Base-by-base conservation (phyloP, 2,888 invertebrate genomes). In the Teleogryllus oceanicus region DNA sequence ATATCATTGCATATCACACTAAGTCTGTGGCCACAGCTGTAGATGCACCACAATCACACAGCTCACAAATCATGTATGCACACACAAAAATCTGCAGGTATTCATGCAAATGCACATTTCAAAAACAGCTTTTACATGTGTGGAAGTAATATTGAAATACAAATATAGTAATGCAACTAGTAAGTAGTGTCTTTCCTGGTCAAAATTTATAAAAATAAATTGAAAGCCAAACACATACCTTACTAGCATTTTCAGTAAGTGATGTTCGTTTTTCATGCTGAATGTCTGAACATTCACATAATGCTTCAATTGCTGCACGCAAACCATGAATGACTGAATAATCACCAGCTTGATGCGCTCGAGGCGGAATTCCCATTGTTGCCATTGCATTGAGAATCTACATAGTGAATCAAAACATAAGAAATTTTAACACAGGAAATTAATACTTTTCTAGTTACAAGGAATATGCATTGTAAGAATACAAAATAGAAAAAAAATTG, bases 321-420 rank as follows among this genome's bases (percentile, higher is more conserved):
- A 98, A 88, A 0, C 97, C 97, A 82, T 95, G 94, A 75, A 96
- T 92, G 0, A 94, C 92, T 0, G 93, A 92, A 84, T 90, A 92
- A 83, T 92, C 92, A 8, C 91, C 91, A 1, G 90, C 88, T 51
- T 90, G 89, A 80, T 89, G 88, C 75, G 87, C 87, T 80, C 90
- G 87, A 0, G 94, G 92, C 2, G 95, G 94, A 1, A 93, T 91
- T 1, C 96, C 96, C 82, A 96, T 92, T 83, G 93, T 89, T 51
- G 95, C 93, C 87, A 97, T 91, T 0, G 93, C 93, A 87, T 94
- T 94, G 87, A 95, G 90, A 81, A 96, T 90, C 94, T 95, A 84
- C 2, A 87, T 81, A 80, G 74, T 49, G 62, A 62, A 62, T 62
- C 13, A 8, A 62, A 78, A n/a, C 3, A 79, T n/a, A 79, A 76